These are phyloP conservation scores for Bruchidius siliquastri DNA, from an alignment of 2,888 invertebrate genomes.

Conservation along the genomic window DNA sequence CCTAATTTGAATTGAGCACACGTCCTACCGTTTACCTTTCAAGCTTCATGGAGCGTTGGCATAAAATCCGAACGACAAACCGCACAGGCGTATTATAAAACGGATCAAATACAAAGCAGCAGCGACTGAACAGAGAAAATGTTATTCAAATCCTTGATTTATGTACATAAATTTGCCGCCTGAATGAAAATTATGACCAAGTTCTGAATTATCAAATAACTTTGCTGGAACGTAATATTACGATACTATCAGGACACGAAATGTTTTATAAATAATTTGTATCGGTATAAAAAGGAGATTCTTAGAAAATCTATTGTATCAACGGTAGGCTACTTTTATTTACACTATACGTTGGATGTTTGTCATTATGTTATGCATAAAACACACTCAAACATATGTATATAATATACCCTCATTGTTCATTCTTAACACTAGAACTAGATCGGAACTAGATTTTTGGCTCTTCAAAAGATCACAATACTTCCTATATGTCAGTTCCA, in stretches of 20 bases:
- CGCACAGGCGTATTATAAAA: background rate
- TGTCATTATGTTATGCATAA: too few relatives aligned
- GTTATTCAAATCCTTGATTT: background rate
- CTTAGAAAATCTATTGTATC: background rate
- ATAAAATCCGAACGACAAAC: background rate
- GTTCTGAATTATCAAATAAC: background rate
- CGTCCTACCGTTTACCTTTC: background rate
- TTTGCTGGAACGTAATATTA: background rate
- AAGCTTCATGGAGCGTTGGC: background rate
- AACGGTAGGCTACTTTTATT: background rate
- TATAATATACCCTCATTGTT: too few relatives aligned
- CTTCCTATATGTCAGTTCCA: too few relatives aligned
- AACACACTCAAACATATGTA: too few relatives aligned
- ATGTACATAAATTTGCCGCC: background rate
- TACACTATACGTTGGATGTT: background rate
- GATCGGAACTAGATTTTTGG: too few relatives aligned
- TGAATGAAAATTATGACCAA: background rate
- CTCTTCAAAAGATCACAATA: too few relatives aligned
- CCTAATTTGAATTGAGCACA: background rate
- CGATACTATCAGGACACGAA: background rate
- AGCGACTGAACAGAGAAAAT: background rate
- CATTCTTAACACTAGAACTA: too few relatives aligned
- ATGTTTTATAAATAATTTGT: background rate
- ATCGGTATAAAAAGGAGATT: background rate
- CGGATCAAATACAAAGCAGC: background rate